Conservation (phyloP, 1,140 invertebrate species). For the Orchestia grillus region DNA sequence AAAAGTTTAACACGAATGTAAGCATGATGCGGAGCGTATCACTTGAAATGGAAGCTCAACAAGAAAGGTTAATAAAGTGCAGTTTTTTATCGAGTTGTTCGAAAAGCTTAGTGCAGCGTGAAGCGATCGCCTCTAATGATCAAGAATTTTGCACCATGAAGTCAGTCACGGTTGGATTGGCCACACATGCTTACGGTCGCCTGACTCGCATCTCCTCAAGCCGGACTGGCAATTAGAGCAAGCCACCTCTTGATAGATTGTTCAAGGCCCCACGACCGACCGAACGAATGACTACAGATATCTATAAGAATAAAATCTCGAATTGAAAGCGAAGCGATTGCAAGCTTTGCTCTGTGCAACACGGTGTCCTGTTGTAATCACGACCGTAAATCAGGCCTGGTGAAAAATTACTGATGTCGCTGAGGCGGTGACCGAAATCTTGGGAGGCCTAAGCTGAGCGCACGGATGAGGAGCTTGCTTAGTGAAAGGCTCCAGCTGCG, state of each 20-base stretch:
- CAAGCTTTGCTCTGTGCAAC: slow-evolving; percentile 14
- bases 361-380: not conserved
- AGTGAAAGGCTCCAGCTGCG: not conserved
- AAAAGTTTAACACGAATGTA: not conserved
- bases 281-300: not conserved
- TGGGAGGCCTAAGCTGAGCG: not conserved
- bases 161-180: not conserved
- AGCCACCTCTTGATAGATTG: slow-evolving; percentile 18
- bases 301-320: not conserved
- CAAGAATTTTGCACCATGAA: not conserved
- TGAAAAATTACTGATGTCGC: not conserved
- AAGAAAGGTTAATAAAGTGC: not conserved
- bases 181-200: not conserved
- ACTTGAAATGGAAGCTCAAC: not conserved
- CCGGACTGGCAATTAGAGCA: not conserved
- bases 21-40: not conserved
- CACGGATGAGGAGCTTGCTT: not conserved
- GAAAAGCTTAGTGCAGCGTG: not conserved
- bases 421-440: not conserved
- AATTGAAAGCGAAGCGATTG: not conserved
- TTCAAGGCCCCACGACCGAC: not conserved
- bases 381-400: not conserved
- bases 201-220: not conserved
- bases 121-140: not conserved
- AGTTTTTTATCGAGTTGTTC: not conserved